Base-by-base conservation (phyloP, 2,113 vertebrate genomes). In the Corydoras maculifer region DNA sequence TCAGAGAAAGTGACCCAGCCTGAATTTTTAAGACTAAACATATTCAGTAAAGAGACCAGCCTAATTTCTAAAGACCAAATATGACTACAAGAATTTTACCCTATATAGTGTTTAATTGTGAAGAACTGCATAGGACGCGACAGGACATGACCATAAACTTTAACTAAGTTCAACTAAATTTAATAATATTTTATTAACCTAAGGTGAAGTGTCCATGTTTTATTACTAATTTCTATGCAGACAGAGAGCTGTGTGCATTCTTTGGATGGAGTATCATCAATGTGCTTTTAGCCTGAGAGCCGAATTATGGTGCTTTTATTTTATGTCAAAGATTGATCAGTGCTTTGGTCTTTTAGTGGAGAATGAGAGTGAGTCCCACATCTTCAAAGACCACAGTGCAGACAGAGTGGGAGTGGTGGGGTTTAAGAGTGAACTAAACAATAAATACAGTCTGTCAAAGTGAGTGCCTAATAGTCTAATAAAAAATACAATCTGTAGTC, bases 251-350 rank as follows among this genome's bases (percentile, higher is more conserved):
- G 51, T 53, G 51, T 14, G 13, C 13, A 10, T 3, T 8, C 13
- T 14, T 12, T 10, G 51, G 13, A 14, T 14, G 10, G 10, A 53
- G 51, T 14, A 53, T 53, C 51, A 53, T 10, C 51, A 12, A 14
- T 12, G 51, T 53, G 51, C 51, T 53, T 53, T 53, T 53, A 53
- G 51, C 9, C 51, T 53, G 9, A 53, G 51, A 53, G 51, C 9
- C 51, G 51, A 18, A 35, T 5, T 9, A 57, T 51, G n/a, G 59
- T 18, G 29, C 0, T 11, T 13, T 11, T 49, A 55, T 49, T 49
- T 43, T 43, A 15, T 48, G n/a, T 68, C 15, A 32, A 68, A 58
- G 67, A 68, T 68, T 68, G 67, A 68, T 68, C 48, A 55, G 67
- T 58, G 66, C 58, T 68, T 68, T 31, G n/a, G 54, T 11, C 67